phyloP scores from a whole-genome alignment of 2,113 vertebrate species.

The Pardalotus punctatus region DNA sequence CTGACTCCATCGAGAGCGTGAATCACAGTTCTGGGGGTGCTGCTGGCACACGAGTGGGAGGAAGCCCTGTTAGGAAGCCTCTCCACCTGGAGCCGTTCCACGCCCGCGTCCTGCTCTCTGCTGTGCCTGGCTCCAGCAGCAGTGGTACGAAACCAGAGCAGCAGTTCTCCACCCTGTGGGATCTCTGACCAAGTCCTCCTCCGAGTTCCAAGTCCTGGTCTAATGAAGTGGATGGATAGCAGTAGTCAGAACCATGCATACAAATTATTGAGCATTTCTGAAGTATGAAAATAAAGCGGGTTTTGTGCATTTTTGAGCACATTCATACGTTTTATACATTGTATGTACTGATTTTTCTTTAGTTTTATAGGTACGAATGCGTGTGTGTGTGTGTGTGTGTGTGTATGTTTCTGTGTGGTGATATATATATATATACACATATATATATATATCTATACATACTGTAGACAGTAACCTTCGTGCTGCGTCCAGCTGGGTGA shows the following conservation, averaged over 20 bases:
- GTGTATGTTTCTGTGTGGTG: conserved; percentile 18
- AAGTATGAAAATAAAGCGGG: conserved; percentile 70
- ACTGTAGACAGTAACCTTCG: conserved; percentile 4
- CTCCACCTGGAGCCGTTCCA: not conserved
- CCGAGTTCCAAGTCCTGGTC: not conserved
- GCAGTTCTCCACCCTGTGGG: not conserved
- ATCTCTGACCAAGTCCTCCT: not conserved
- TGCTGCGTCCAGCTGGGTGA: conserved; percentile 10
- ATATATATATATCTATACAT: not conserved
- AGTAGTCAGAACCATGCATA: conserved; percentile 15
- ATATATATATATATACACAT: not conserved
- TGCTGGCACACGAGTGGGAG: not conserved
- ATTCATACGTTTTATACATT: conserved; percentile 74
- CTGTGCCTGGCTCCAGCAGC: not conserved
- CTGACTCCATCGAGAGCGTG: not conserved
- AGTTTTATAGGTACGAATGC: conserved; percentile 49
- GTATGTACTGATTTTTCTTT: conserved; percentile 69
- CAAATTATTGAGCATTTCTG: conserved; percentile 51
- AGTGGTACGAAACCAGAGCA: not conserved
- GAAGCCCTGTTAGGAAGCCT: not conserved
- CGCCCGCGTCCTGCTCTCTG: not conserved
- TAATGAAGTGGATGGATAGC: not conserved
- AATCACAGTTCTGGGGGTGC: not conserved
- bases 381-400: conserved; percentile 27
- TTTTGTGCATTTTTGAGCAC: conserved; percentile 80